Percentiles rank a stretch among this genome's conserved stretches.
These are phyloP conservation scores for Aspidoscelis tigris DNA, from an alignment of 2,113 vertebrate species.

Conservation along the genomic window DNA sequence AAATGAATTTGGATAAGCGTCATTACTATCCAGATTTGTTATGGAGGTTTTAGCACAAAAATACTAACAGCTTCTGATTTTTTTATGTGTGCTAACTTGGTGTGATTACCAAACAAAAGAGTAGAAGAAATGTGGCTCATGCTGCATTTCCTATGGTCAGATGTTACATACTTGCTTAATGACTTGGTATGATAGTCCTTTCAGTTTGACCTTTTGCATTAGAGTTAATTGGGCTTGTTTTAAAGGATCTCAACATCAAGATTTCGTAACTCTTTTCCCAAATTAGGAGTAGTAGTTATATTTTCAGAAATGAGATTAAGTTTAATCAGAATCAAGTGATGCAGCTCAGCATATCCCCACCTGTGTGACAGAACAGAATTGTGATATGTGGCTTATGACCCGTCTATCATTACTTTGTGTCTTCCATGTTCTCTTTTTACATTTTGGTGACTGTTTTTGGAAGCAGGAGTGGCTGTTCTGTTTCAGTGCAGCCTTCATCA, in stretches of 20 bases:
- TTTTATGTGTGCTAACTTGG: neutral
- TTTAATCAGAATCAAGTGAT: neutral
- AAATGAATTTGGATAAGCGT: neutral
- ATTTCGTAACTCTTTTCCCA: neutral
- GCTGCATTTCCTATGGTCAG: neutral
- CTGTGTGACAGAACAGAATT: neutral
- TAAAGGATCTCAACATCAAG: neutral
- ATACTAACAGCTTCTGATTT: neutral
- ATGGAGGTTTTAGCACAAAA: neutral
- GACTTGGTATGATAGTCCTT: neutral
- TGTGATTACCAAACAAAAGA: neutral
- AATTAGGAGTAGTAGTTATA: neutral
- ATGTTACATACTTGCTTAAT: neutral
- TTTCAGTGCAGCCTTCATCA: too few relatives aligned
- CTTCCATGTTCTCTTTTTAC: neutral
- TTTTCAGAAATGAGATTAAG: neutral
- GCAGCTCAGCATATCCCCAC: neutral
- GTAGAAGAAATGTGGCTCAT: neutral
- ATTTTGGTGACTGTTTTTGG: neutral
- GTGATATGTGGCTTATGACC: neutral
- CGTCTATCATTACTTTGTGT: neutral
- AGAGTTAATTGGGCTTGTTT: neutral
- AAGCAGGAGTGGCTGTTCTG: neutral
- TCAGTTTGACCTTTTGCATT: neutral
- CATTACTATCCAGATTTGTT: neutral